Evolutionary conservation across 2,113 vertebrate species (phyloP).

Genomic region (Heterochromis multidens): DNA sequence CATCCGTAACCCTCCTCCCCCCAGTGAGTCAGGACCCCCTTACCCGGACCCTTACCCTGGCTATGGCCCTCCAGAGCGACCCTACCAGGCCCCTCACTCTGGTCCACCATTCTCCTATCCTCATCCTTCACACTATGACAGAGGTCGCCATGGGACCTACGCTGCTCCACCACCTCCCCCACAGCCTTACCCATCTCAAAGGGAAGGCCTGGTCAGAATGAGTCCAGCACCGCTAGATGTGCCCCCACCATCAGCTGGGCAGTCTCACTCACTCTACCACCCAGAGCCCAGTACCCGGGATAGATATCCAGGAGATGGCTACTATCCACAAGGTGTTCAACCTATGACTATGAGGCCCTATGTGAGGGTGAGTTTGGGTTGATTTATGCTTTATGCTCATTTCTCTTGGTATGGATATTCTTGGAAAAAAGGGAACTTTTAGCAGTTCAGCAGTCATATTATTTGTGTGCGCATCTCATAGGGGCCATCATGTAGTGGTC

Average conservation of each 20-base stretch:
- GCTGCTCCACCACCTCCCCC: conserved; percentile 80
- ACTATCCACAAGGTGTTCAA: conserved; percentile 83
- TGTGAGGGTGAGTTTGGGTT: conserved; percentile 78
- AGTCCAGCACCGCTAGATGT: conserved; percentile 90
- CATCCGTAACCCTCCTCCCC: conserved; percentile 71
- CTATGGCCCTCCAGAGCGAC: conserved; percentile 85
- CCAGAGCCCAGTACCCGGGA: conserved; percentile 83
- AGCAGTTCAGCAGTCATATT: not conserved
- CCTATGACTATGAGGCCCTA: conserved; percentile 84
- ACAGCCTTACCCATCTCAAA: conserved; percentile 81
- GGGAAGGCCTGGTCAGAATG: conserved; percentile 87
- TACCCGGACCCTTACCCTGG: conserved; percentile 88
- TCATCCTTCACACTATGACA: conserved; percentile 84
- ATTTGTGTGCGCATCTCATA: conserved; percentile 14
- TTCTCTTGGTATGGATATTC: not conserved
- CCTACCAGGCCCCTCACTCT: conserved; percentile 78
- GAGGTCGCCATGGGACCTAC: conserved; percentile 80
- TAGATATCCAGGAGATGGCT: conserved; percentile 83
- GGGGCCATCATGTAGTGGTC: conserved; percentile 66
- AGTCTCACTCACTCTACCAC: conserved; percentile 82
- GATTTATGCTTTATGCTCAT: not conserved
- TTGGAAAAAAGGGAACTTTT: not conserved
- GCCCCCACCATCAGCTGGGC: conserved; percentile 73
- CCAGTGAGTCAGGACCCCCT: conserved; percentile 80
- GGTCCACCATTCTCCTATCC: conserved; percentile 89